Evolutionary conservation across 2,888 invertebrate genomes (phyloP).

Genomic region (Toxonevra muliebris): DNA sequence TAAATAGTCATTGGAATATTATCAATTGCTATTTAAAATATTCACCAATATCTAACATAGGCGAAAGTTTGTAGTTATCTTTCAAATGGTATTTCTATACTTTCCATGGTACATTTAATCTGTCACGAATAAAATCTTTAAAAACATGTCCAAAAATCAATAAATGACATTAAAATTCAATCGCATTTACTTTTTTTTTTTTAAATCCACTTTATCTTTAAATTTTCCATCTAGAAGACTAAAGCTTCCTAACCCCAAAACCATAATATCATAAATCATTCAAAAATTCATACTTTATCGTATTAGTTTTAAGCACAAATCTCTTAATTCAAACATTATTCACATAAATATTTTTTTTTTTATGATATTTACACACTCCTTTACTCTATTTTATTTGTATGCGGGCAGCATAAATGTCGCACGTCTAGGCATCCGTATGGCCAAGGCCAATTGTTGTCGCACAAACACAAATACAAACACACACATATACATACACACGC

Average conservation of each 20-base stretch:
- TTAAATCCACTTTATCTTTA: too few species aligned
- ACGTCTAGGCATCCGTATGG: slow-evolving; percentile 29
- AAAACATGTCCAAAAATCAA: too few species aligned
- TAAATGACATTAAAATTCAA: too few species aligned
- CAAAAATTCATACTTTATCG: slow-evolving; percentile 7
- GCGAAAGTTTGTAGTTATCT: too few species aligned
- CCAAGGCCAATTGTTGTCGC: slow-evolving; percentile 32
- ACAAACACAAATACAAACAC: background rate
- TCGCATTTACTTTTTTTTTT: too few species aligned
- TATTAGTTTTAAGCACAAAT: slow-evolving; percentile 15
- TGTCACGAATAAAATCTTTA: too few species aligned
- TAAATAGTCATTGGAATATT: too few species aligned
- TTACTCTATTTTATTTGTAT: background rate
- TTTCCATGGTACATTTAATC: too few species aligned
- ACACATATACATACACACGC: background rate
- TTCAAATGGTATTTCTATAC: too few species aligned
- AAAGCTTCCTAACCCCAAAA: slow-evolving; percentile 19
- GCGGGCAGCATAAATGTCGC: background rate
- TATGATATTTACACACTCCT: slow-evolving; percentile 24
- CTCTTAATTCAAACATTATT: slow-evolving; percentile 30
- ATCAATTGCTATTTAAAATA: too few species aligned
- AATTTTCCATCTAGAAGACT: background rate
- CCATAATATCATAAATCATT: slow-evolving; percentile 29
- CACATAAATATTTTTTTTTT: slow-evolving; percentile 26
- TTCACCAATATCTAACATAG: too few species aligned